phyloP scores from a whole-genome alignment of 2,797 vertebrate genomes.

The Coregonus suidteri region DNA sequence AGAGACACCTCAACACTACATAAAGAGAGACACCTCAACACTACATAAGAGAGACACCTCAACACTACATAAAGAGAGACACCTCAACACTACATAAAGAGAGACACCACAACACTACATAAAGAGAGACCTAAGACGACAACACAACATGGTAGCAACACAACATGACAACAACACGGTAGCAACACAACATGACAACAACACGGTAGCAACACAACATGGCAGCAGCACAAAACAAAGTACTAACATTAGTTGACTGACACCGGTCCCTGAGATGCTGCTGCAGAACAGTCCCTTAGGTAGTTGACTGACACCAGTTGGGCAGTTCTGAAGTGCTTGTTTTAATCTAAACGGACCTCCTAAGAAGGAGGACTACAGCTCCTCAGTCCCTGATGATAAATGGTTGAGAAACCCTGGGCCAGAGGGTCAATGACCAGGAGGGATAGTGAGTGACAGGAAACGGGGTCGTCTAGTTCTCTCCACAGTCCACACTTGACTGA shows the following conservation, averaged over 20 bases:
- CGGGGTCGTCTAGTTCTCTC: background rate
- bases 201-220: no score
- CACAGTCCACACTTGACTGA: background rate
- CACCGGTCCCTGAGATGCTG: background rate
- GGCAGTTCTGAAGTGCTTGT: background rate
- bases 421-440: background rate
- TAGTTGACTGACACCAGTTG: background rate
- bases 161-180: no score
- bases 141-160: no score
- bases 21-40: no score
- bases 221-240: no score
- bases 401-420: background rate
- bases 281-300: background rate
- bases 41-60: no score
- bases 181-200: no score
- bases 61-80: no score
- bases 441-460: background rate
- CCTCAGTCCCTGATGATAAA: background rate
- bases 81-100: no score
- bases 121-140: no score
- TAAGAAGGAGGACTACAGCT: background rate
- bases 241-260: background rate
- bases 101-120: no score
- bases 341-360: background rate
- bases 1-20: no score